phyloP scores from a whole-genome alignment of 2,797 vertebrate species.

The Lacerta viridis region DNA sequence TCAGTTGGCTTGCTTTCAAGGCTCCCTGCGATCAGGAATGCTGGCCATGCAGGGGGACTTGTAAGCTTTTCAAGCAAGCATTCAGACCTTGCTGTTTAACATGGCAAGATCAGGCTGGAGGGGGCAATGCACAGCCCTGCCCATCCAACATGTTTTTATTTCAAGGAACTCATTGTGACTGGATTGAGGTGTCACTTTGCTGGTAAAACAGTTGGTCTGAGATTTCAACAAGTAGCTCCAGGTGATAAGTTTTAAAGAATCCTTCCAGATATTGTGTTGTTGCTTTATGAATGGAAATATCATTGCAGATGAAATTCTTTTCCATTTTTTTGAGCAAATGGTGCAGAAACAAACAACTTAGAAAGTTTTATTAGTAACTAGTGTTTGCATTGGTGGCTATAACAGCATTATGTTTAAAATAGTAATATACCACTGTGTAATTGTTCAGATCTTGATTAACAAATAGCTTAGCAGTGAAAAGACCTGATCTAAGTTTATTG shows the following conservation, averaged over 20 bases:
- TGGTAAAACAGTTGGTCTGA: not conserved
- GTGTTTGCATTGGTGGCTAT: constrained; percentile 8
- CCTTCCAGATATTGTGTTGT: not conserved
- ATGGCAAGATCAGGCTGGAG: too few relatives aligned
- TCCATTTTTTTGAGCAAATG: not conserved
- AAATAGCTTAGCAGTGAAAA: constrained; percentile 64
- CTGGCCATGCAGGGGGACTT: not conserved
- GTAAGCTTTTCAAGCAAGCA: too few relatives aligned
- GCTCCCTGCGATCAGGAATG: not conserved
- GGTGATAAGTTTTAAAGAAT: not conserved
- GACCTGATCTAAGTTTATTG: constrained; percentile 53
- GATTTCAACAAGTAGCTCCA: not conserved
- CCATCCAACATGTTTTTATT: not conserved
- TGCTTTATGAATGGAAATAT: not conserved
- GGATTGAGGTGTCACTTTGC: not conserved
- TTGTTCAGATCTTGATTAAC: constrained; percentile 69
- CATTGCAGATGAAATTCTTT: not conserved
- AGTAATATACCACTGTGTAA: not conserved
- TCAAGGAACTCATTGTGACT: not conserved
- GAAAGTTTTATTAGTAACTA: not conserved
- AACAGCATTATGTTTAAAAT: constrained; percentile 26
- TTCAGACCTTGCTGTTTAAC: too few relatives aligned
- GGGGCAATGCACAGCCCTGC: too few relatives aligned
- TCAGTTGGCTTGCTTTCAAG: not conserved
- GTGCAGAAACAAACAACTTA: not conserved